phyloP scores from a whole-genome alignment of 2,113 vertebrate species.

The Pleuronectes platessa region DNA sequence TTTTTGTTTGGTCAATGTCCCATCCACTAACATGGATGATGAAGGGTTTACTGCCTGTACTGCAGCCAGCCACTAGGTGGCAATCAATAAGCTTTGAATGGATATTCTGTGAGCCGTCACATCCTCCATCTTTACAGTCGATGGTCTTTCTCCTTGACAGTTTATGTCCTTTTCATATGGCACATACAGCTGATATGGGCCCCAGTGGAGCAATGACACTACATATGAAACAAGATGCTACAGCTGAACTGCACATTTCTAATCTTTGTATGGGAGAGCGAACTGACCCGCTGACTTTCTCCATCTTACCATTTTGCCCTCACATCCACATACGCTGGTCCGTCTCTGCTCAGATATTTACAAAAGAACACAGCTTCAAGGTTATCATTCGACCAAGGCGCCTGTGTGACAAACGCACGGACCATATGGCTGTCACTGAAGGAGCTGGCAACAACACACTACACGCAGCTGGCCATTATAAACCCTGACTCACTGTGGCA shows the following conservation, averaged over 20 bases:
- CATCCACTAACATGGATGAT: too few relatives aligned
- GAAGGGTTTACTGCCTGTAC: too few relatives aligned
- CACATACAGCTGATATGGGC: background rate
- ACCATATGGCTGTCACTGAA: conserved; percentile 69
- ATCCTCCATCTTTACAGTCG: background rate
- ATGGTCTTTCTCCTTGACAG: background rate
- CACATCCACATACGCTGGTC: conserved; percentile 12
- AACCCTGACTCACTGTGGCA: conserved; percentile 11
- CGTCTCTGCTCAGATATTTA: conserved; percentile 17
- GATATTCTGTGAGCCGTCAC: too few relatives aligned
- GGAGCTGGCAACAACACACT: conserved; percentile 45
- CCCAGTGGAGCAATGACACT: background rate
- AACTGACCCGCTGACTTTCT: conserved; percentile 23
- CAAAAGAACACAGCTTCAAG: conserved; percentile 49
- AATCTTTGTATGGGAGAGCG: conserved; percentile 26
- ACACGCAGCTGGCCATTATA: conserved; percentile 51
- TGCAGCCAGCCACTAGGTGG: too few relatives aligned
- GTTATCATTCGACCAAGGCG: conserved; percentile 53
- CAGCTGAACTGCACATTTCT: conserved; percentile 14
- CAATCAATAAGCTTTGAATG: too few relatives aligned
- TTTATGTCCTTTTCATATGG: background rate
- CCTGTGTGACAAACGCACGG: conserved; percentile 24
- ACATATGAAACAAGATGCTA: background rate
- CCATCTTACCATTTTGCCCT: conserved; percentile 13
- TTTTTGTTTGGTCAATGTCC: too few relatives aligned